Conservation (phyloP, 2,797 vertebrate species). For the Epinephelus malabaricus region DNA sequence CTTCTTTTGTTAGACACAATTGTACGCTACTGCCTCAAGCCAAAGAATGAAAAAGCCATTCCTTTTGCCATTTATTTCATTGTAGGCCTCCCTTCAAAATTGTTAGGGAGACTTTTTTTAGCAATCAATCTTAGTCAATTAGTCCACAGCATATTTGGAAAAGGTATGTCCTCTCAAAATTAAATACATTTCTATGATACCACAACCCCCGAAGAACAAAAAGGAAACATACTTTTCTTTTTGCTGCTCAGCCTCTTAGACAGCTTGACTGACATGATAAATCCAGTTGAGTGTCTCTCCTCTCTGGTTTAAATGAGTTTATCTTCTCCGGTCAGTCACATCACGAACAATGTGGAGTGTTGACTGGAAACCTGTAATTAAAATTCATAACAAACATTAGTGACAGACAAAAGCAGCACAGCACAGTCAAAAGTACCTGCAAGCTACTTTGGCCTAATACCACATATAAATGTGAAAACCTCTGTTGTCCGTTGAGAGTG, state of each 20-base stretch:
- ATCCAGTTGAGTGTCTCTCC: constrained; percentile 22
- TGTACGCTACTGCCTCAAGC: not conserved
- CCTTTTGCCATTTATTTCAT: not conserved
- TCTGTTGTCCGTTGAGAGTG: constrained; percentile 6
- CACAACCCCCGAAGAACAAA: constrained; percentile 1
- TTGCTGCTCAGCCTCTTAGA: constrained; percentile 71
- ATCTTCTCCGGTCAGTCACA: constrained; percentile 29
- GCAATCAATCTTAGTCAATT: not conserved
- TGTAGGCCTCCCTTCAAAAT: not conserved
- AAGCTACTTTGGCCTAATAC: not conserved
- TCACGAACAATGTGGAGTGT: not conserved
- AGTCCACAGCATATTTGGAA: not conserved
- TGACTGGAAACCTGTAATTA: constrained; percentile 54
- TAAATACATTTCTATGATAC: not conserved
- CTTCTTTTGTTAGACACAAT: not conserved
- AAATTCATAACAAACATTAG: constrained; percentile 28
- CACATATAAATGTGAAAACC: constrained; percentile 14
- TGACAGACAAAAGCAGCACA: not conserved
- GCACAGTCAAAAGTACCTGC: not conserved
- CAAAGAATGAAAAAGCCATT: not conserved
- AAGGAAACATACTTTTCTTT: constrained; percentile 75
- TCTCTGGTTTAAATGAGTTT: constrained; percentile 20
- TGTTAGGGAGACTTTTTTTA: not conserved
- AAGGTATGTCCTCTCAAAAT: not conserved
- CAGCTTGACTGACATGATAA: constrained; percentile 77